Percentiles rank a stretch among this genome's conserved stretches.
These are phyloP conservation scores for Acridotheres tristis DNA, from an alignment of 2,797 vertebrate species.

Conservation along the genomic window DNA sequence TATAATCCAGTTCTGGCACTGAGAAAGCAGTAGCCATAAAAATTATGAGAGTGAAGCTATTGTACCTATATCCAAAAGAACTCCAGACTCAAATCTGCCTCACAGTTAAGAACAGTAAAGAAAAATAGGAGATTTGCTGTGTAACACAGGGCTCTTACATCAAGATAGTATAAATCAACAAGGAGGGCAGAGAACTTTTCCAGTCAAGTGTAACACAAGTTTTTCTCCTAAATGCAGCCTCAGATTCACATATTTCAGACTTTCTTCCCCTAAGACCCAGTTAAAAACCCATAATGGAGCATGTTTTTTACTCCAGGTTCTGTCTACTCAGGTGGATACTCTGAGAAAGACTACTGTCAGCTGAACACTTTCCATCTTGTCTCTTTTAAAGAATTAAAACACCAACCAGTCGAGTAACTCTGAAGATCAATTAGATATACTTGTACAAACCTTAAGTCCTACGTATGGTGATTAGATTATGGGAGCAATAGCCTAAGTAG, in stretches of 20 bases:
- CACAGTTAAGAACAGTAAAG: background rate
- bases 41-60: background rate
- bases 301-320: background rate
- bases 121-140: background rate
- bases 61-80: background rate
- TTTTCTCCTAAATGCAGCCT: background rate
- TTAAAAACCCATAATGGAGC: background rate
- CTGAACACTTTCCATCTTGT: background rate
- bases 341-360: background rate
- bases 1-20: background rate
- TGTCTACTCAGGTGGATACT: background rate
- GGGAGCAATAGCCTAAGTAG: background rate
- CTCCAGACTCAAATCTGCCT: background rate
- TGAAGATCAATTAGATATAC: background rate
- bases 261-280: background rate
- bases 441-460: background rate
- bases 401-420: background rate
- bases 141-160: background rate
- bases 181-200: background rate
- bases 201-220: background rate
- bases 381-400: background rate
- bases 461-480: background rate
- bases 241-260: background rate
- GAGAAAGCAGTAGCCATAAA: background rate
- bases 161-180: background rate